phyloP scores from a whole-genome alignment of 2,797 vertebrate genomes.

The Acomys russatus region DNA sequence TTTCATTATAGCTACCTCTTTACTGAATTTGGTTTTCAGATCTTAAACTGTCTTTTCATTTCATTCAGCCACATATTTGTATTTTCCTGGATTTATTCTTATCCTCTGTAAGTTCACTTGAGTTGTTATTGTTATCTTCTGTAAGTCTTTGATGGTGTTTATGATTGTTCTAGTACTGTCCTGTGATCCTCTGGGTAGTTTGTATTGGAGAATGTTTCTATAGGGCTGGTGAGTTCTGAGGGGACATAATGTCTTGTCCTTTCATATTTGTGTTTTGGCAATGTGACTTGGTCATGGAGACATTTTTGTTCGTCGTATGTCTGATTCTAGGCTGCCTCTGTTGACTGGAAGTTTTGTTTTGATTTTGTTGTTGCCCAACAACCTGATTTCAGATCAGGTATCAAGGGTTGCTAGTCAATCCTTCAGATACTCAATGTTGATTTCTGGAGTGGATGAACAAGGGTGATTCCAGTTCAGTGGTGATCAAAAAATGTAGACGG shows the following conservation, averaged over 20 bases:
- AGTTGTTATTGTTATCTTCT: neutral
- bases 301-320: neutral
- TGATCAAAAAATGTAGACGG: neutral
- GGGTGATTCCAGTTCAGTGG: neutral
- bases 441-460: neutral
- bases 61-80: neutral
- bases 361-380: neutral
- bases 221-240: neutral
- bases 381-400: neutral
- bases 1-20: neutral
- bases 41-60: slow-evolving; percentile 1
- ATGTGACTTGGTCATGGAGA: neutral
- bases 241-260: neutral
- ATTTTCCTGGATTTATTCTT: neutral
- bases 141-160: neutral
- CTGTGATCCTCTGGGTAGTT: neutral
- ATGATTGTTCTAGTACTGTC: neutral
- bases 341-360: neutral
- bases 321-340: neutral
- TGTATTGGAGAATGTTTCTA: neutral
- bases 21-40: neutral
- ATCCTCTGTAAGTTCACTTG: neutral
- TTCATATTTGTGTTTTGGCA: neutral
- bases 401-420: neutral
- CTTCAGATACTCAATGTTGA: neutral